Evolutionary conservation across 2,113 vertebrate genomes (phyloP).

Genomic region (Pluvianellus socialis): DNA sequence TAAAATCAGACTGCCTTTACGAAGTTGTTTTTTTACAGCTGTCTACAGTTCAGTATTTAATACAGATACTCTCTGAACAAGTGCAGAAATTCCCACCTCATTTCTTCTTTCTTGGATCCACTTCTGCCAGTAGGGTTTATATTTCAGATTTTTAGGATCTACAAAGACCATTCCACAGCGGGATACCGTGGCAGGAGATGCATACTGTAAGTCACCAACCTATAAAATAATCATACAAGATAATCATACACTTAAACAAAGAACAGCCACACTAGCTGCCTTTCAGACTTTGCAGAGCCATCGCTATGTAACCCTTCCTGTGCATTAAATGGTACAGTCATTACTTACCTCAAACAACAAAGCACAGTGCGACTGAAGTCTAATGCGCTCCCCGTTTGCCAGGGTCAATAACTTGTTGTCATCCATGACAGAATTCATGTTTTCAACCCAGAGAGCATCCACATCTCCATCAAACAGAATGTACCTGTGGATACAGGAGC

Average conservation of each 20-base stretch:
- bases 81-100: slow-evolving; percentile 70
- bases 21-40: neutral
- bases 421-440: slow-evolving; percentile 99
- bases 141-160: slow-evolving; percentile 93
- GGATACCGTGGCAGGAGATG: slow-evolving; percentile 96
- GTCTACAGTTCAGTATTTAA: neutral
- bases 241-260: neutral
- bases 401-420: slow-evolving; percentile 95
- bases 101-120: slow-evolving; percentile 82
- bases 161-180: slow-evolving; percentile 98
- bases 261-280: neutral
- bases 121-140: slow-evolving; percentile 89
- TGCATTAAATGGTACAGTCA: neutral
- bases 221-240: slow-evolving; percentile 45
- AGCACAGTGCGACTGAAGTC: slow-evolving; percentile 90
- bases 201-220: slow-evolving; percentile 96
- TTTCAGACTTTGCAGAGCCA: neutral
- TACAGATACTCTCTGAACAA: neutral
- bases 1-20: neutral
- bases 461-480: slow-evolving; percentile 97
- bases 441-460: slow-evolving; percentile 97
- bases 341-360: slow-evolving; percentile 88
- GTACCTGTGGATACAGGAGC: slow-evolving; percentile 77
- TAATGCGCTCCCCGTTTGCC: slow-evolving; percentile 94
- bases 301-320: neutral